Evolutionary conservation across 2,113 vertebrate species (phyloP), one percentile per base, ranked within the genome.

Genomic region (Ictidomys tridecemlineatus): DNA sequence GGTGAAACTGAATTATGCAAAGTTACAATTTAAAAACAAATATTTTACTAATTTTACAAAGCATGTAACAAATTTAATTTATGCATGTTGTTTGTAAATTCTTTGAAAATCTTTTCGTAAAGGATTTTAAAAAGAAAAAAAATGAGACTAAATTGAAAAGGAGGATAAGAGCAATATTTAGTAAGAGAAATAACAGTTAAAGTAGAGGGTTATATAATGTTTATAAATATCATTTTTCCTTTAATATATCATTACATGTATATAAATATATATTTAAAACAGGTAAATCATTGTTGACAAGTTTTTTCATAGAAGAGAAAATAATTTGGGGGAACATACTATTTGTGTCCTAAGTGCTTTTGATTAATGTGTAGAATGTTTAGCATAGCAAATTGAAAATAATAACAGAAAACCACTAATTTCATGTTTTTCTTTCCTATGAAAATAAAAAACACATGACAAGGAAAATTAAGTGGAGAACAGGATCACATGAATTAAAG

Each of bases 11-110:
- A 0, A 83, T 4, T 34, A 20, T 0, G 22, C 13, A 96, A 97
- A 58, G 56, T 61, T 45, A 93, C 8, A 24, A 97, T 79, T 37
- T 8, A 4, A 84, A 93, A 93, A 89, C 86, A 88, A 89, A 83
- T 24, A 0, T 70, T 83, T 65, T 0, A 22, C 37, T 85, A 85
- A 22, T 69, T 24, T 74, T 92, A 85, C 20, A 5, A 76, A 67
- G 72, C 24, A 67, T 16, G 26, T 77, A 30, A 34, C 18, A 10
- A 8, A 28, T 82, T 87, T 76, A 63, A 70, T 61, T 72, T 37
- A 53, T 48, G 5, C 18, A 42, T 9, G 1, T 30, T 56, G 3
- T 65, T 63, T 85, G n/a, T 45, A 85, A 72, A 39, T 5, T n/a
- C 22, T 77, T 77, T 89, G 11, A 67, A 84, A 84, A 78, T 89